These are phyloP conservation scores for Zosterops hypoxanthus DNA, from an alignment of 2,113 vertebrate species.

Conservation along the genomic window DNA sequence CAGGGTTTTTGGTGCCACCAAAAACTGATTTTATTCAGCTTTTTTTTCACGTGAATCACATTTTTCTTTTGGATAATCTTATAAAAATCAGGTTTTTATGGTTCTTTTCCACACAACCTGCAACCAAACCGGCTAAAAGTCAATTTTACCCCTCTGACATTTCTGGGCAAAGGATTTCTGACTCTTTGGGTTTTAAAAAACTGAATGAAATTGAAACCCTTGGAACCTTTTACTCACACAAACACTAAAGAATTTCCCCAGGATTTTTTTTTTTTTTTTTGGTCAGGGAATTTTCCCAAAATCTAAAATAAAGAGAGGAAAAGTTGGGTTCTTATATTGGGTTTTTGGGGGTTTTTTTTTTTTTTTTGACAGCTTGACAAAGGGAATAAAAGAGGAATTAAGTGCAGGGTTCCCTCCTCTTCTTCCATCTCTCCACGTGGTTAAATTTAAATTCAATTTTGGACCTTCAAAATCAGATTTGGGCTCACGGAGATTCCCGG, in stretches of 20 bases:
- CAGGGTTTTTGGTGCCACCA: too few relatives aligned
- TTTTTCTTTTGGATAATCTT: not conserved
- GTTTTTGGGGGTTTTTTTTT: too few relatives aligned
- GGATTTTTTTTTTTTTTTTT: slow-evolving; percentile 16
- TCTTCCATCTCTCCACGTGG: not conserved
- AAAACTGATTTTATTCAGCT: too few relatives aligned
- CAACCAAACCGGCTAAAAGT: slow-evolving; percentile 54
- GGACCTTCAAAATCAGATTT: not conserved
- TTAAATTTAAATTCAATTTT: not conserved
- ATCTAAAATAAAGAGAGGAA: slow-evolving; percentile 77
- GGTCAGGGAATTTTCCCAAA: slow-evolving; percentile 69
- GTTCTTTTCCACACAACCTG: not conserved
- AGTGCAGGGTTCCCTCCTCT: not conserved
- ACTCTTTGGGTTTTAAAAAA: slow-evolving; percentile 33
- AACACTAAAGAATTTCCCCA: slow-evolving; percentile 73
- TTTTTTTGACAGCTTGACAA: not conserved
- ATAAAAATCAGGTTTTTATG: not conserved
- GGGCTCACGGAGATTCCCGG: not conserved
- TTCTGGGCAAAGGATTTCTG: slow-evolving; percentile 54
- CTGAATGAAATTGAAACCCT: slow-evolving; percentile 41
- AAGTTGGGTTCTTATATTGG: slow-evolving; percentile 55
- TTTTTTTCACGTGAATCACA: accelerated
- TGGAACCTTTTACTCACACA: slow-evolving; percentile 77
- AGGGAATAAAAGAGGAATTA: not conserved
- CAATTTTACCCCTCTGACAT: slow-evolving; percentile 18